Percentiles rank a stretch among this genome's conserved stretches.
phyloP scores from a whole-genome alignment of 2,888 invertebrate species.

The Cataglyphis albicans region DNA sequence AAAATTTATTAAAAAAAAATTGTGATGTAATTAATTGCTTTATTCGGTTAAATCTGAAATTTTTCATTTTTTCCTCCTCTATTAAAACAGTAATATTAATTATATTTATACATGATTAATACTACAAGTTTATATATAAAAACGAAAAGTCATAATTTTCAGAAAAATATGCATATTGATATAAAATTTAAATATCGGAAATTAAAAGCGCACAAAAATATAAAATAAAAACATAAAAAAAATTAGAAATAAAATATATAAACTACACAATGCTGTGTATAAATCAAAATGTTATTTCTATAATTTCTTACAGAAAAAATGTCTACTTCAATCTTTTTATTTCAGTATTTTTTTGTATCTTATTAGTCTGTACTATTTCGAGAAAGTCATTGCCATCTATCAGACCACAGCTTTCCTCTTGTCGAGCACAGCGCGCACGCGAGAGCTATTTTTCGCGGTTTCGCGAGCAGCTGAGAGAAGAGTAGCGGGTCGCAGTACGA shows the following conservation, averaged over 20 bases:
- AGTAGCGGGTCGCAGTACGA: constrained; percentile 45
- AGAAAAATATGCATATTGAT: neutral
- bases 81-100: neutral
- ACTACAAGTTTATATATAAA: neutral
- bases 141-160: constrained; percentile 8
- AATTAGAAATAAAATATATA: neutral
- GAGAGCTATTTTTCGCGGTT: constrained; percentile 64
- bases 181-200: neutral
- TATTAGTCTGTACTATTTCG: constrained; percentile 50
- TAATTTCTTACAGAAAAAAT: constrained; percentile 19
- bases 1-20: neutral
- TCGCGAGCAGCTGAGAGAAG: constrained; percentile 37
- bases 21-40: neutral
- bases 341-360: constrained; percentile 13
- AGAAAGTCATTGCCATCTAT: constrained; percentile 64
- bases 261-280: neutral
- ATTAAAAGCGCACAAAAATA: neutral
- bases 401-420: constrained; percentile 57
- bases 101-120: neutral
- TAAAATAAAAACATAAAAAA: constrained; percentile 18
- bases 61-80: neutral
- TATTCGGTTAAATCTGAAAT: neutral
- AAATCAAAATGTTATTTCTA: neutral
- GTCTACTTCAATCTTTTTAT: constrained; percentile 5
- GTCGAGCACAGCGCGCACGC: constrained; percentile 43